Conservation (phyloP, 1,140 invertebrate genomes). For the Temnothorax nylanderi region DNA sequence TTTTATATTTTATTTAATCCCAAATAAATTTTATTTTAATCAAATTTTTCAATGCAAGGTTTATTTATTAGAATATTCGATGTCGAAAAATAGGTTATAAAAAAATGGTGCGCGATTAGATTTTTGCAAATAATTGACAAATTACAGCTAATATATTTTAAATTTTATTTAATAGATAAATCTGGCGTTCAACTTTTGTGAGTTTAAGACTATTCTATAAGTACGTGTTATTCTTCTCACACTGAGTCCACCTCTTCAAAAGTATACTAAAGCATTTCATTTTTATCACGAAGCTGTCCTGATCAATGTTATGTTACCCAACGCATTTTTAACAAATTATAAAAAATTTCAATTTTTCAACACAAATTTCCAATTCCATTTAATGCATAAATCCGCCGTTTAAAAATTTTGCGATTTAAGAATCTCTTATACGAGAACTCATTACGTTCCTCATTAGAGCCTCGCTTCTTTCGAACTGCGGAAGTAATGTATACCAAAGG, state of each 20-base stretch:
- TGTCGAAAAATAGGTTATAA: background rate
- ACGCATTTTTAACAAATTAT: too few species aligned
- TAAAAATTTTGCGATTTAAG: background rate
- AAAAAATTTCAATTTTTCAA: too few species aligned
- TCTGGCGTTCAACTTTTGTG: background rate
- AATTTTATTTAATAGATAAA: background rate
- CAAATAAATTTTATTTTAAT: background rate
- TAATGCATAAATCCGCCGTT: background rate
- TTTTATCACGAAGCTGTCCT: too few species aligned
- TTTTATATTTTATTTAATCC: background rate
- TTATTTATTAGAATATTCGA: conserved; percentile 1
- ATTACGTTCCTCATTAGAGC: background rate
- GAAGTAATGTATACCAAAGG: background rate
- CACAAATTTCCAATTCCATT: too few species aligned
- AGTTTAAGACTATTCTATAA: background rate
- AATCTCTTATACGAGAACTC: background rate
- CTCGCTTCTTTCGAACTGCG: background rate
- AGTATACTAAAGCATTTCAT: background rate
- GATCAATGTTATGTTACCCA: too few species aligned
- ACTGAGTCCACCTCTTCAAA: background rate
- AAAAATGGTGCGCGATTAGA: background rate
- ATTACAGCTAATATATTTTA: background rate
- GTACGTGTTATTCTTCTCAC: too few species aligned
- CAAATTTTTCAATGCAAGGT: background rate
- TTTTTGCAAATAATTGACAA: background rate